These are phyloP conservation scores for Sebastes cheni DNA, from an alignment of 2,797 vertebrate species.

Conservation along the genomic window DNA sequence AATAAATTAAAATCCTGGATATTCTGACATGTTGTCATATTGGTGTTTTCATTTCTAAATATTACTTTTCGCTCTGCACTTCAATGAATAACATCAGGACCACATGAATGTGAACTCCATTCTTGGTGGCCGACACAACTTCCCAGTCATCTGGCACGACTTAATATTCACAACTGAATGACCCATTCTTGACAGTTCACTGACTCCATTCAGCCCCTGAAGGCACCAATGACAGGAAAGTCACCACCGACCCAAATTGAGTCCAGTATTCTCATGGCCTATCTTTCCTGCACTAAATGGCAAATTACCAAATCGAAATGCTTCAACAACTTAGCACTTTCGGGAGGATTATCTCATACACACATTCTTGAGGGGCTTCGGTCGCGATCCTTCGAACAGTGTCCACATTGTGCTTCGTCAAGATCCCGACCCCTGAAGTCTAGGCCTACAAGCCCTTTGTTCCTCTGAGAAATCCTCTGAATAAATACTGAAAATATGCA, in stretches of 20 bases:
- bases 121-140: slow-evolving; percentile 33
- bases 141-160: slow-evolving; percentile 56
- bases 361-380: slow-evolving; percentile 73
- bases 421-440: slow-evolving; percentile 44
- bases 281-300: slow-evolving; percentile 30
- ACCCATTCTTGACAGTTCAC: slow-evolving; percentile 80
- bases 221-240: slow-evolving; percentile 66
- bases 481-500: slow-evolving; percentile 62
- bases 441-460: slow-evolving; percentile 72
- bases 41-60: neutral
- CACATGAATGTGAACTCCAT: slow-evolving; percentile 6
- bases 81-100: neutral
- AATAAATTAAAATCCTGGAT: neutral
- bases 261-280: slow-evolving; percentile 46
- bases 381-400: slow-evolving; percentile 67
- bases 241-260: slow-evolving; percentile 53
- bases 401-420: slow-evolving; percentile 70
- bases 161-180: slow-evolving; percentile 78
- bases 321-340: slow-evolving; percentile 59
- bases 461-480: slow-evolving; percentile 57
- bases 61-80: neutral
- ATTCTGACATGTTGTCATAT: neutral
- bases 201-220: slow-evolving; percentile 72
- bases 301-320: slow-evolving; percentile 60
- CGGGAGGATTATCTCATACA: slow-evolving; percentile 66